Evolutionary conservation across 2,888 invertebrate species (phyloP).

Genomic region (Hypolimnas misippus): DNA sequence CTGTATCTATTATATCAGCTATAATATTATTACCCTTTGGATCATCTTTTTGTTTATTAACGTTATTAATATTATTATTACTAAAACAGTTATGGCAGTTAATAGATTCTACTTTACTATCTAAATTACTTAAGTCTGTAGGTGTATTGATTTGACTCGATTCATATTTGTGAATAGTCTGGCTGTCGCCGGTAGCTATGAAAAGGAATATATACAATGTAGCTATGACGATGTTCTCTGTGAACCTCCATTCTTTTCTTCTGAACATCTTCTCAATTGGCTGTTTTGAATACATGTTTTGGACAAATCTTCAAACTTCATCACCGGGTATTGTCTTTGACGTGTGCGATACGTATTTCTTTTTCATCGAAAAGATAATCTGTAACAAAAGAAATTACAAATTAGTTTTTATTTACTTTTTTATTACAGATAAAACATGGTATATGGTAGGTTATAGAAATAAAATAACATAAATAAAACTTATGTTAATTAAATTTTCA

Average conservation of each 20-base stretch:
- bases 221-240: conserved; percentile 54
- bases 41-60: conserved; percentile 38
- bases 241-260: conserved; percentile 64
- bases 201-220: conserved; percentile 62
- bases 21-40: conserved; percentile 49
- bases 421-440: too few species aligned
- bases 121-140: conserved; percentile 62
- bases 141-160: conserved; percentile 64
- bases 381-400: conserved; percentile 61
- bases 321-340: conserved; percentile 55
- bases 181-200: conserved; percentile 59
- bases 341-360: conserved; percentile 38
- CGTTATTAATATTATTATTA: conserved; percentile 53
- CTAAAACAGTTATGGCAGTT: conserved; percentile 79
- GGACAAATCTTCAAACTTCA: conserved; percentile 60
- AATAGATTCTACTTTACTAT: conserved; percentile 68
- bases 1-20: conserved; percentile 59
- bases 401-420: background rate
- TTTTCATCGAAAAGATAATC: conserved; percentile 58
- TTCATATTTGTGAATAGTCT: conserved; percentile 54
- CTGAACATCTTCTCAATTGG: conserved; percentile 52
- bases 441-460: too few species aligned
- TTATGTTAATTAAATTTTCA: too few species aligned
- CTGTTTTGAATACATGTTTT: conserved; percentile 65
- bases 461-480: too few species aligned